phyloP scores from a whole-genome alignment of 2,888 invertebrate species.

The Acronicta leporina region DNA sequence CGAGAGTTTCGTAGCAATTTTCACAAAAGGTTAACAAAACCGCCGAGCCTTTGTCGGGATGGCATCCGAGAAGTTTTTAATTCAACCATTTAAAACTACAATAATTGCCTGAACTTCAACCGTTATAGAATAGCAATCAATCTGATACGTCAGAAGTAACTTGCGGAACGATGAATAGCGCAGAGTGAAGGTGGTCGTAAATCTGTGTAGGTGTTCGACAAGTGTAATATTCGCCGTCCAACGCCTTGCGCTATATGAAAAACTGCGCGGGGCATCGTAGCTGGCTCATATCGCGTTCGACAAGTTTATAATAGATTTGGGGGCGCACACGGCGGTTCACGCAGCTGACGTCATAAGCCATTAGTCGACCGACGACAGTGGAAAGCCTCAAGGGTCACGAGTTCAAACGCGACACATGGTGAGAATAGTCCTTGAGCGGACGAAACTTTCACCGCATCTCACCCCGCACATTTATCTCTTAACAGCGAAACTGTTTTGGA shows the following conservation, averaged over 20 bases:
- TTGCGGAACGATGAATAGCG: conserved; percentile 14
- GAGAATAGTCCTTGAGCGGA: conserved; percentile 75
- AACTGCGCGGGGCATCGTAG: conserved; percentile 8
- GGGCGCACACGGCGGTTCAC: conserved; percentile 52
- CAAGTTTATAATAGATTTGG: conserved; percentile 69
- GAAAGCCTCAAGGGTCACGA: conserved; percentile 81
- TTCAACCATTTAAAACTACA: conserved; percentile 52
- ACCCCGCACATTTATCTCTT: conserved; percentile 80
- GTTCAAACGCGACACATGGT: conserved; percentile 79
- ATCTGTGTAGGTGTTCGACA: conserved; percentile 21
- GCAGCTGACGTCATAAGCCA: conserved; percentile 76
- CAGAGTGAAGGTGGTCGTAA: conserved; percentile 12
- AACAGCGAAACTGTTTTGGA: conserved; percentile 70
- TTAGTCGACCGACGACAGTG: conserved; percentile 75
- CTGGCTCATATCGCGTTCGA: conserved; percentile 46
- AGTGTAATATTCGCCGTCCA: conserved; percentile 12
- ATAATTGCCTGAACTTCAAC: conserved; percentile 45
- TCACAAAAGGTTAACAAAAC: conserved; percentile 61
- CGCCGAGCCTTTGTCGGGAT: conserved; percentile 59
- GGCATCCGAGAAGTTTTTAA: conserved; percentile 66
- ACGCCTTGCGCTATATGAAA: conserved; percentile 21
- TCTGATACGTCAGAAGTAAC: conserved; percentile 21
- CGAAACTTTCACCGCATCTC: conserved; percentile 76
- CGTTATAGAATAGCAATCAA: conserved; percentile 35
- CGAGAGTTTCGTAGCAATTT: conserved; percentile 59